phyloP scores from a whole-genome alignment of 2,797 vertebrate genomes.

The Lacerta agilis region DNA sequence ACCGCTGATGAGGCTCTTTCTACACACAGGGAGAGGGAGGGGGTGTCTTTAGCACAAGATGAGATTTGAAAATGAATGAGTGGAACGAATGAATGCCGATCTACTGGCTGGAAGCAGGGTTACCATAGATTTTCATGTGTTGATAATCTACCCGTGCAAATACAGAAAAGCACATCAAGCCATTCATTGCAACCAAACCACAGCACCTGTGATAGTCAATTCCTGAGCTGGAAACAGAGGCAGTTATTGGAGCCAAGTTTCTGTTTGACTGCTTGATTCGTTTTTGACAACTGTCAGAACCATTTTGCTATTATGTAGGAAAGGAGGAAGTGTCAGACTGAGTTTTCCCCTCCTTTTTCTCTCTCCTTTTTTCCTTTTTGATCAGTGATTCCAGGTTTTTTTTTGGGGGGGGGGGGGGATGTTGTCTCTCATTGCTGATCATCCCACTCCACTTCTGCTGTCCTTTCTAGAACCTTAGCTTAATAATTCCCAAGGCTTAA shows the following conservation, averaged over 20 bases:
- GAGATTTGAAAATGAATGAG: not conserved
- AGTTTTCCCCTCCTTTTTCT: rapidly evolving
- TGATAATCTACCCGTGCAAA: not conserved
- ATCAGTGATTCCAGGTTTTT: not conserved
- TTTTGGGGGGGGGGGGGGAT: too few relatives aligned
- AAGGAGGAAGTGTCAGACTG: not conserved
- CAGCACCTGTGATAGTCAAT: rapidly evolving
- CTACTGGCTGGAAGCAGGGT: not conserved
- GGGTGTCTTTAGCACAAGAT: not conserved
- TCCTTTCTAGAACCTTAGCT: not conserved
- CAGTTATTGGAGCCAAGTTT: not conserved
- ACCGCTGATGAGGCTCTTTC: too few relatives aligned
- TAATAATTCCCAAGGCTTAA: conserved; percentile 32
- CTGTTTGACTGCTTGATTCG: not conserved
- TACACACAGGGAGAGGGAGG: not conserved
- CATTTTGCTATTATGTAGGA: not conserved
- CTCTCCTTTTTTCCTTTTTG: rapidly evolving
- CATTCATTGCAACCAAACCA: not conserved
- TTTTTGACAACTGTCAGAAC: not conserved
- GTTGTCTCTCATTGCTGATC: not conserved
- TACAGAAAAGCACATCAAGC: not conserved
- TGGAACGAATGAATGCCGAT: not conserved
- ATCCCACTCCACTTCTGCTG: not conserved
- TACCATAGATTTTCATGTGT: not conserved
- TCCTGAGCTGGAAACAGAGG: rapidly evolving